phyloP scores from a whole-genome alignment of 2,797 vertebrate genomes.

The Fistularia tabacaria region DNA sequence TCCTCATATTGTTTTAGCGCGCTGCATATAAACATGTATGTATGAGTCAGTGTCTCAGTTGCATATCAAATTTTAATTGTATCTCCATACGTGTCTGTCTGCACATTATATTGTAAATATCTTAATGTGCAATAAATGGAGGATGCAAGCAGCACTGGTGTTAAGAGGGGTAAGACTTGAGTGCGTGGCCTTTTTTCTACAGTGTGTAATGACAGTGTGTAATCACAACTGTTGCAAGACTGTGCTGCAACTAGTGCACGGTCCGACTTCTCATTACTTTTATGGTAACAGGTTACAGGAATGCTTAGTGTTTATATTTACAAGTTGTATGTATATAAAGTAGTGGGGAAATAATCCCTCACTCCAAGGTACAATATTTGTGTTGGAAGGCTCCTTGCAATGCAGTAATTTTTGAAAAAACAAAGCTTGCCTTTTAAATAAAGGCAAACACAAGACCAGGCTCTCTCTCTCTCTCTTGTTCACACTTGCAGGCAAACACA shows the following conservation, averaged over 20 bases:
- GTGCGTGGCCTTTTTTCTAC: slow-evolving; percentile 57
- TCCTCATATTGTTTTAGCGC: too few species aligned
- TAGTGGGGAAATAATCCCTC: slow-evolving; percentile 46
- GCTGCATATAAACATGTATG: too few species aligned
- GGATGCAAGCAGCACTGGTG: slow-evolving; percentile 53
- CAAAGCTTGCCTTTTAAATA: slow-evolving; percentile 12
- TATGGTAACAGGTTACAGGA: slow-evolving; percentile 45
- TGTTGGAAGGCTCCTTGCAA: too few species aligned
- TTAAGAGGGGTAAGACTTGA: slow-evolving; percentile 49
- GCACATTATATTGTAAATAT: slow-evolving; percentile 48
- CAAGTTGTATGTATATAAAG: slow-evolving; percentile 32
- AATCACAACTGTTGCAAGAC: slow-evolving; percentile 73
- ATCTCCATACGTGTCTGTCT: slow-evolving; percentile 37
- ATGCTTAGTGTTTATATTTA: slow-evolving; percentile 61
- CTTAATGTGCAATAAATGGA: slow-evolving; percentile 49
- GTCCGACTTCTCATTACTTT: slow-evolving; percentile 50
- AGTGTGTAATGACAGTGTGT: slow-evolving; percentile 56
- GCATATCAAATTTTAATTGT: slow-evolving; percentile 10
- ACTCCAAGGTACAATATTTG: slow-evolving; percentile 8
- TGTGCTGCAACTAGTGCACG: slow-evolving; percentile 57
- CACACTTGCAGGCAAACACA: slow-evolving; percentile 15
- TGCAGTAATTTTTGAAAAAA: slow-evolving; percentile 6
- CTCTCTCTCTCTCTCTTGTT: slow-evolving; percentile 1
- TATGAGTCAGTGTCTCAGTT: slow-evolving; percentile 3
- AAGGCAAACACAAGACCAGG: slow-evolving; percentile 15